Evolutionary conservation across 53 echinoderm and acorn worm genomes (phyloP), one percentile per base, ranked within the genome.

Genomic region (Zoroaster sp.): DNA sequence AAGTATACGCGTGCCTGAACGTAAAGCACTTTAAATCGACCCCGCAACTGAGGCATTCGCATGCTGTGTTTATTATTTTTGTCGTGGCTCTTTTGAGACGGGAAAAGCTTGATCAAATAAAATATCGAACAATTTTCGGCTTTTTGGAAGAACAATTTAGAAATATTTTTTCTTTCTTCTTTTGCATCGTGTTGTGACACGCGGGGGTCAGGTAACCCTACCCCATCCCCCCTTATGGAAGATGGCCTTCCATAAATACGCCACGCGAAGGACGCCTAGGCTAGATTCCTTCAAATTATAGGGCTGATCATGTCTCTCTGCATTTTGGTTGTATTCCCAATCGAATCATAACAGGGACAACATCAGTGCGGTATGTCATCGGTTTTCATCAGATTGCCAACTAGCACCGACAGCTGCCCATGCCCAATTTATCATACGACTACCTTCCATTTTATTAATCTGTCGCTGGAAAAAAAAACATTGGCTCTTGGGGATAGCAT

Each of bases 251-350:
- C 43, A 83, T 83, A 63, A 68, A 65, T 43, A 83, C 45, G 31
- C 30, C 40, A 31, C 70, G 52, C 85, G 35, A 23, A 46, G 35
- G 69, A 69, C 34, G 70, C 83, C 20, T 46, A 12, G 71, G 36
- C 49, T 36, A 28, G 85, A 85, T 85, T 69, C 71, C 85, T 66
- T 71, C 49, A 70, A 85, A 85, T 85, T 85, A 85, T 71, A 69
- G 46, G 44, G 34, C 52, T 71, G 85, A 70, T 85, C 85, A 23
- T 46, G 85, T 85, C 85, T 85, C 68, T 67, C 49, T 71, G 35
- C 83, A 49, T 85, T 70, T 78, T 70, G 9, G 72, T 68, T 85
- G 25, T 70, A 85, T 85, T 33, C 85, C 85, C 46, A 85, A 47
- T 85, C 69, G 85, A 70, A 69, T 37, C 32, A 70, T 71, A 70